Base-by-base conservation (phyloP, 2,888 invertebrate species). In the Rhopalosiphum nymphaeae region DNA sequence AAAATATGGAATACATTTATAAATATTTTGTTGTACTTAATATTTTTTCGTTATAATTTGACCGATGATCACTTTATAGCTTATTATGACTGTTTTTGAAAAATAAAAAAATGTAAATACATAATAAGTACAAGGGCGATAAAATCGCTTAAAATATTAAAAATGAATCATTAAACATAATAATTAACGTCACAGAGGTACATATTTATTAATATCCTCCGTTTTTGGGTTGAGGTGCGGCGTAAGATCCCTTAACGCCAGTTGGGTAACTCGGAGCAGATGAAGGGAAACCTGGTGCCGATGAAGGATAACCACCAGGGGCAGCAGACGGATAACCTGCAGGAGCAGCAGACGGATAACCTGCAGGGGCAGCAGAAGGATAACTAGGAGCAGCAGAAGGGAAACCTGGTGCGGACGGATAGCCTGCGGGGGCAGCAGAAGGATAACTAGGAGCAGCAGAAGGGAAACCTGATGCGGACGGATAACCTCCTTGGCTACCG, bases 401-500 rank as follows among this genome's bases (percentile, higher is more conserved):
- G 21, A 21, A 53, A 53, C 53, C 53, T 21, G 21, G 0, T 53
- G 53, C 53, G 4, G 53, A 53, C 53, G 53, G 78, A 49, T 91
- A 78, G 11, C 67, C 44, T 3, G 67, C 26, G 9, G 46, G 67
- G 13, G 91, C 78, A 9, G 91, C 29, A 16, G 91, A 84, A 21
- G 84, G 29, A 56, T 84, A 91, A 42, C 84, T 29, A n/a, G 78
- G 42, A 10, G 86, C 86, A 42, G 91, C 44, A 26, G 85, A 49
- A 36, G 61, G 61, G 29, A 46, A 61, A 61, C 53, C 78, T 25
- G 85, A 44, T 36, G 49, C 86, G 5, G 86, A 84, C 3, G 89
- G 36, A 36, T 87, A 84, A 44, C 56, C 67, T 21, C 86, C 95
- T 29, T 94, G 95, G 53, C 95, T 95, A 42, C 94, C 95, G 26